Percentiles rank a stretch among this genome's conserved stretches.
Evolutionary conservation across 1,140 invertebrate species (phyloP).

Genomic region (Drosophila obscura): DNA sequence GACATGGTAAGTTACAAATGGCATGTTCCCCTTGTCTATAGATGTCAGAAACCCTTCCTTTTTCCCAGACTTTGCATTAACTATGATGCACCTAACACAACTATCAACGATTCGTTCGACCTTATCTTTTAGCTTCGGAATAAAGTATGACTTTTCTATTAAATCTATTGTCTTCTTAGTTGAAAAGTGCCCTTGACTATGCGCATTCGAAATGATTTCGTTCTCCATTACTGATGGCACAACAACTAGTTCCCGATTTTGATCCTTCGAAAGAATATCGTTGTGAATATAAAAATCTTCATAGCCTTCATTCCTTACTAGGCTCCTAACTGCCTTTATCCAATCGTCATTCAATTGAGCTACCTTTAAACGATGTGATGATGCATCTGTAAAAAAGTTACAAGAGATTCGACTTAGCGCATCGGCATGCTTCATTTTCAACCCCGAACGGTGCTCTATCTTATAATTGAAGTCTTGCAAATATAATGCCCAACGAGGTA

Average conservation of each 20-base stretch:
- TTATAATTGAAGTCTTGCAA: conserved; percentile 39
- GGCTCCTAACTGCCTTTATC: conserved; percentile 2
- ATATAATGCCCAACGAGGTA: no score
- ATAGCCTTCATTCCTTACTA: not conserved
- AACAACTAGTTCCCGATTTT: conserved; percentile 3
- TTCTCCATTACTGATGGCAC: conserved; percentile 1
- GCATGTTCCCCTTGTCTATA: conserved; percentile 3
- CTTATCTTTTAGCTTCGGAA: conserved; percentile 15
- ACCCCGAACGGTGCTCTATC: conserved; percentile 34
- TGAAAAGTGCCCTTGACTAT: not conserved
- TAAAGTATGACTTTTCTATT: conserved; percentile 16
- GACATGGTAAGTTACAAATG: conserved; percentile 47
- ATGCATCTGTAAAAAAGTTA: conserved; percentile 7
- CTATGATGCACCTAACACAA: no score
- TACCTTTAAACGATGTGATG: conserved; percentile 6
- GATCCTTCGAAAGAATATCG: not conserved
- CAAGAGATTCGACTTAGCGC: conserved; percentile 37
- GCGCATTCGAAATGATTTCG: conserved; percentile 8
- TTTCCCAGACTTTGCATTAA: no score
- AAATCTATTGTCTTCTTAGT: conserved; percentile 10
- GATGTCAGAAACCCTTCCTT: not conserved
- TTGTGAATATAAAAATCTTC: not conserved
- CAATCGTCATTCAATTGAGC: conserved; percentile 16
- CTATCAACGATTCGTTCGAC: not conserved
- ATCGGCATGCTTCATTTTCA: conserved; percentile 37